Evolutionary conservation across 35 echinoderm and acorn worm genomes (phyloP), one percentile per base, ranked within the genome.

Genomic region (Lytechinus variegatus): DNA sequence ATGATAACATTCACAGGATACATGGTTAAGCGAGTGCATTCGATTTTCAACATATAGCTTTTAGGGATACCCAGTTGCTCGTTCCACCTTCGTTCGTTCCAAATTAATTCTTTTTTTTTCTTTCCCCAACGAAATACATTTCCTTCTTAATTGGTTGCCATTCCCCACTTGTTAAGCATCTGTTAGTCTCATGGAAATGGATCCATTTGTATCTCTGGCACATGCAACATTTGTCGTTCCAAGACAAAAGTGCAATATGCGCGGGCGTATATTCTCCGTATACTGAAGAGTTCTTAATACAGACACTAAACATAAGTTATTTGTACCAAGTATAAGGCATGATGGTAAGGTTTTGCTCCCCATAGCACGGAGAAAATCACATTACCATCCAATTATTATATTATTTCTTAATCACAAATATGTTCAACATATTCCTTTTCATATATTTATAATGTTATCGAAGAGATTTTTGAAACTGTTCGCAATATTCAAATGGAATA

Each of bases 141-240:
- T 79, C 21, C 21, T 24, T 79, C 66, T 24, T 79, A 79, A 79
- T 79, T 79, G 66, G 66, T 24, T 24, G 66, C 66, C 66, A 79
- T 79, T 79, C 66, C 21, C 66, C 66, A 24, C 66, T 79, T 79
- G 66, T 79, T 79, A 79, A 79, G 66, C 66, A 79, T 79, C 66
- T 79, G 66, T 79, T 79, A 79, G 66, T 79, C 66, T 24, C 12
- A 79, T 8, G 66, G n/a, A 79, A 79, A 79, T 79, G 66, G n/a
- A 79, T 79, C 66, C 66, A 79, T 79, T 79, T 79, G 66, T 79
- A 79, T 79, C 66, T 24, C 66, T 24, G 66, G 66, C n/a, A 79
- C 66, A 79, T n/a, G 19, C 66, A 79, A 79, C 66, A 79, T 79
- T 79, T 79, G 66, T 79, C 66, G 66, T 27, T n/a, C 66, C 66